Evolutionary conservation across 2,888 invertebrate species (phyloP), one percentile per base, ranked within the genome.

Genomic region (Drosophila cognata): DNA sequence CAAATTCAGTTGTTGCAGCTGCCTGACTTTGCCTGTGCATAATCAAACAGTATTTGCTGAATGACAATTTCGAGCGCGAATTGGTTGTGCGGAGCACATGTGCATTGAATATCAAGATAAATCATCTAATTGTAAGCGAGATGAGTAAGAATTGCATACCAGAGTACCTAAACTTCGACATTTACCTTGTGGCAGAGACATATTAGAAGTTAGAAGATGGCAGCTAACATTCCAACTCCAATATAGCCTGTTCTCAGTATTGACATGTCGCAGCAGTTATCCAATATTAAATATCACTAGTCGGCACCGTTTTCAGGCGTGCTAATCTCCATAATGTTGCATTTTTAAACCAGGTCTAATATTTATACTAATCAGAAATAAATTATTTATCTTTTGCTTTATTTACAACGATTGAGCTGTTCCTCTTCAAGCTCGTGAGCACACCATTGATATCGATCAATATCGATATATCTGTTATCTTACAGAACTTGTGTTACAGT

Each of bases 11-110:
- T 51, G 28, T 50, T 51, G 36, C 62, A 62, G 56, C 48, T 66
- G 46, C 48, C 51, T 63, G 18, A 8, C 36, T 31, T 25, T 36
- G 35, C 13, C 46, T 56, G 55, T 59, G 61, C 67, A 65, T 64
- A 58, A 61, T 35, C 51, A 66, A 62, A 11, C 50, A 43, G 31
- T 65, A 72, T n/a, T 68, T 53, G 41, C 53, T 61, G 51, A 50
- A 60, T 33, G 43, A 43, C 53, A 60, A 56, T 46, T 71, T 53
- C 53, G 64, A 72, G 71, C 74, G 71, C 66, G 72, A 87, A 84
- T 63, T 55, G 69, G n/a, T 18, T 36, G n/a, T 29, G 35, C 58
- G n/a, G 46, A 25, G 29, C 38, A 50, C 38, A 51, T 33, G 33
- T 56, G n/a, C 3, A 51, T 51, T 51, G 28, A 18, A 6, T 51